Evolutionary conservation across 2,797 vertebrate species (phyloP).

Genomic region (Hybognathus amarus): DNA sequence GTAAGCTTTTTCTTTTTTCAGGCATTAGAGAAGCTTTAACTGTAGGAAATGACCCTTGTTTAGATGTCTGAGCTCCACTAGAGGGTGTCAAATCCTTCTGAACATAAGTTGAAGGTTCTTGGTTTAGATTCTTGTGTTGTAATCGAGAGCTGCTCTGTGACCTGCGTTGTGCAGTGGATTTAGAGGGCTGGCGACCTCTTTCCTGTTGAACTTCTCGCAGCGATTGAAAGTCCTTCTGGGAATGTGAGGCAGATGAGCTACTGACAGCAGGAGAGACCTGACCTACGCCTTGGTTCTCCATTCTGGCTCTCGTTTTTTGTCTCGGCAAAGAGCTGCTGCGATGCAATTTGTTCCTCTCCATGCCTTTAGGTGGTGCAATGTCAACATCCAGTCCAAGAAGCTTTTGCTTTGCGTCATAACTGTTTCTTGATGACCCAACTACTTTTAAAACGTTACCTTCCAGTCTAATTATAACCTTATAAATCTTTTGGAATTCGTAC

Average conservation of each 20-base stretch:
- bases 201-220: background rate
- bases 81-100: background rate
- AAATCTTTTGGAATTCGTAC: background rate
- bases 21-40: accelerated
- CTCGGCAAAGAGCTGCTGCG: constrained; percentile 68
- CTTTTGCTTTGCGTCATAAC: constrained; percentile 66
- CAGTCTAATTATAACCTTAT: constrained; percentile 55
- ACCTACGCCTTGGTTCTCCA: accelerated
- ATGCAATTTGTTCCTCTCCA: background rate
- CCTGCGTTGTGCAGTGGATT: accelerated
- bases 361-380: accelerated
- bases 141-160: constrained; percentile 11
- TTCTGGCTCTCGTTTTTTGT: background rate
- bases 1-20: accelerated
- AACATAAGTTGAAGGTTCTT: accelerated
- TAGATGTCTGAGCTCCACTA: background rate
- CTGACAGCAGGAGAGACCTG: background rate
- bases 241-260: constrained; percentile 30
- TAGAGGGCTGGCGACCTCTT: background rate
- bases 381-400: constrained; percentile 47
- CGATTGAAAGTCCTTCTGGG: constrained; percentile 1
- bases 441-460: constrained; percentile 59
- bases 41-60: accelerated
- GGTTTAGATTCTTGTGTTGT: background rate
- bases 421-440: constrained; percentile 63